These are phyloP conservation scores for Tineola bisselliella DNA, from an alignment of 2,888 invertebrate genomes.

Conservation along the genomic window DNA sequence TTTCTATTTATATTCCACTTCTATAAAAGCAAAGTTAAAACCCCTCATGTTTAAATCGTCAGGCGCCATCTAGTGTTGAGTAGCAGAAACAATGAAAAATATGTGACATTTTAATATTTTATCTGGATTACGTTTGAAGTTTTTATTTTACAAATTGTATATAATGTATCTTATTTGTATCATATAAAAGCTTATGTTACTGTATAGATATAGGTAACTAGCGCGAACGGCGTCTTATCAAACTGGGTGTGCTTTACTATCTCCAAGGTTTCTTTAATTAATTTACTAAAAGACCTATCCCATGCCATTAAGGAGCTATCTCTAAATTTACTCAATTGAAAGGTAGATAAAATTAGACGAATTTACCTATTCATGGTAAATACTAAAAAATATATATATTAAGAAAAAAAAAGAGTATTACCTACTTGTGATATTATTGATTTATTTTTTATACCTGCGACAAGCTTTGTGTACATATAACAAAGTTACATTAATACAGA, in stretches of 20 bases:
- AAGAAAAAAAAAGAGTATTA: no score
- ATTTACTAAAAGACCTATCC: conserved; percentile 45
- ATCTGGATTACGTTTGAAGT: background rate
- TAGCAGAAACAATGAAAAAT: conserved; percentile 27
- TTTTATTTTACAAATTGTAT: background rate
- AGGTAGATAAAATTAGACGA: no score
- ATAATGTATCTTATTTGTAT: background rate
- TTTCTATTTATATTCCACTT: background rate
- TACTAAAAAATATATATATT: no score
- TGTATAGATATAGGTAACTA: background rate
- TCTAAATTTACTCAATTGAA: background rate
- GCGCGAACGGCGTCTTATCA: background rate
- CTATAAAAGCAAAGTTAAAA: no score
- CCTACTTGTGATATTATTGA: no score
- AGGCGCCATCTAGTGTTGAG: conserved; percentile 48
- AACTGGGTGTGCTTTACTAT: conserved; percentile 40
- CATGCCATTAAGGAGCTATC: conserved; percentile 15
- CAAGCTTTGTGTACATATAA: no score
- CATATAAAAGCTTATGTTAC: no score
- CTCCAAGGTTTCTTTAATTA: conserved; percentile 47
- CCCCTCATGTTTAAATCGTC: background rate
- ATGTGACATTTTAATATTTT: background rate
- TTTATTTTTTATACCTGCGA: no score
- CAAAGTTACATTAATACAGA: no score
- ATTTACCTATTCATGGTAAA: no score